phyloP scores from a whole-genome alignment of 2,888 invertebrate species.

The Koerneria pararmatus region DNA sequence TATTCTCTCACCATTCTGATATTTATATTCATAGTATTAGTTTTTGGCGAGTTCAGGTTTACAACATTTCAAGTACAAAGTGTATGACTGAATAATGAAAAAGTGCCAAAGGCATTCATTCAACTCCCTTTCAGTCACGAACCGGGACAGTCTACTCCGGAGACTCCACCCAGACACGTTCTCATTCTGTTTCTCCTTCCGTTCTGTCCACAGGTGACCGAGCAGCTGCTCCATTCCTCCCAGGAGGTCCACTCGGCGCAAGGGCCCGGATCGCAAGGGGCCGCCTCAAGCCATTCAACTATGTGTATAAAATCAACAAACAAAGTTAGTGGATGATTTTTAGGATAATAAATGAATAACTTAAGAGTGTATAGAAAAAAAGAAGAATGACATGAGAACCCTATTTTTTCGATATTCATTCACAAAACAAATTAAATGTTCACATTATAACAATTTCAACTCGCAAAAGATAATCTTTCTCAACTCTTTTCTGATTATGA shows the following conservation, averaged over 20 bases:
- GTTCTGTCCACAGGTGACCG: constrained; percentile 39
- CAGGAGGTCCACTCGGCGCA: constrained; percentile 49
- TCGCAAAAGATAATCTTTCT: no score
- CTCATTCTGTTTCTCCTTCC: constrained; percentile 41
- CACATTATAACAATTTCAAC: no score
- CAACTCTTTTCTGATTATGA: no score
- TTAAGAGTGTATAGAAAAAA: no score
- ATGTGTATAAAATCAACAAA: no score
- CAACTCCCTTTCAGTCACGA: neutral
- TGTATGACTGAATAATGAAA: neutral
- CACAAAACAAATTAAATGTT: no score
- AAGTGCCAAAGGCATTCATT: neutral
- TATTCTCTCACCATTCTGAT: neutral
- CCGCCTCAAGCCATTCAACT: constrained; percentile 26
- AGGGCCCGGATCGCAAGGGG: constrained; percentile 43
- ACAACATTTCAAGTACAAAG: neutral
- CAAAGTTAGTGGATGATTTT: no score
- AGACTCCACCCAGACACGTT: constrained; percentile 43
- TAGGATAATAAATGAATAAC: no score
- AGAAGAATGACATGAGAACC: no score
- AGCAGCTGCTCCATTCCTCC: constrained; percentile 49
- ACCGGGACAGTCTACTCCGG: constrained; percentile 41
- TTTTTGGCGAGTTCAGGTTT: neutral
- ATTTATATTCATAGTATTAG: neutral
- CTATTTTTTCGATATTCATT: no score